Base-by-base conservation (phyloP, 2,797 vertebrate genomes). In the Muraenolepis orangiensis region DNA sequence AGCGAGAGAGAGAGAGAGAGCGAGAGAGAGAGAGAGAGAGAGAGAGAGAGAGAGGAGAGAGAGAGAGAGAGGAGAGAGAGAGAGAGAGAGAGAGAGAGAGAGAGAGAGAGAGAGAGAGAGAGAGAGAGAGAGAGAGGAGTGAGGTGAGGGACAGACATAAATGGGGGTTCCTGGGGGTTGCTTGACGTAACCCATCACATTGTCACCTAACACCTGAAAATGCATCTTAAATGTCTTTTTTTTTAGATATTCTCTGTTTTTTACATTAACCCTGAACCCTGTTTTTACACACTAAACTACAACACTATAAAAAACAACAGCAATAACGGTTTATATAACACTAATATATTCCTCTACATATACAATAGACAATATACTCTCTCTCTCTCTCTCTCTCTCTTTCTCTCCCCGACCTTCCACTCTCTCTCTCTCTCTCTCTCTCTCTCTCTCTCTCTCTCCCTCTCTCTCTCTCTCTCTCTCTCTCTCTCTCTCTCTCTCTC, bases 401-500 rank as follows among this genome's bases (percentile, higher is more conserved):
- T n/a, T n/a, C n/a, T n/a, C n/a, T n/a, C n/a, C n/a, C n/a, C n/a
- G n/a, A n/a, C n/a, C n/a, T n/a, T n/a, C n/a, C n/a, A n/a, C 29
- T 3, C 77, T 76, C 74, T 77, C 75, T 32, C 72, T 70, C 13
- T 20, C 34, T 70, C 70, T 66, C 29, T 34, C 71, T 29, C 64
- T 29, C 26, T 11, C 38, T n/a, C 67, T 18, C 34, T n/a, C 26
- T 30, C 78, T 69, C 72, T 31, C 46, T 34, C 76, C 74, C 66
- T 82, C 67, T 77, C 74, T 40, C 75, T 83, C 76, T 34, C 68
- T 38, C 77, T 74, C 72, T 81, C 51, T 67, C 75, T 80, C 74
- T 40, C 38, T 40, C 38, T 40, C 38, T 40, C 10, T 40, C 0
- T 40, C 12, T 40, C 38, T 14, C 38, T 40, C 38, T 40, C 38